Evolutionary conservation across 2,797 vertebrate species (phyloP).

Genomic region (Pseudomugil gertrudae): DNA sequence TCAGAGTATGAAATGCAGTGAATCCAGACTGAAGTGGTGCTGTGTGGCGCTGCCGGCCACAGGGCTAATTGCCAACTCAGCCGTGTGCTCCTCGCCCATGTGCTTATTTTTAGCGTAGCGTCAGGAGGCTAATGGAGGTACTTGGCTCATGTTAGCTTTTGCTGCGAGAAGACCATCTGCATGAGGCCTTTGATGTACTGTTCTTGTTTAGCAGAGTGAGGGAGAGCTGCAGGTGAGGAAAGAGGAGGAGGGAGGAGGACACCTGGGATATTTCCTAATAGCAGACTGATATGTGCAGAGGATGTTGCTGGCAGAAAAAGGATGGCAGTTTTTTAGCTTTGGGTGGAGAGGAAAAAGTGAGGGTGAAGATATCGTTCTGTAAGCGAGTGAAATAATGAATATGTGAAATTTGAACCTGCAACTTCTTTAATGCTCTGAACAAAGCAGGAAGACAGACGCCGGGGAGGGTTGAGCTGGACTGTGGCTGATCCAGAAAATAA

Average conservation of each 20-base stretch:
- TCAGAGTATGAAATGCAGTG: conserved; percentile 51
- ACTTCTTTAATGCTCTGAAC: too few species aligned
- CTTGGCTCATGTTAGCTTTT: conserved; percentile 63
- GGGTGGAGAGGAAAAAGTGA: too few species aligned
- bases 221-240: not conserved
- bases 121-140: conserved; percentile 54
- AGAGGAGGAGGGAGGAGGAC: not conserved
- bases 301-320: too few species aligned
- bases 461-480: too few species aligned
- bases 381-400: too few species aligned
- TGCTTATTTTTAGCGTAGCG: conserved; percentile 74
- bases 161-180: conserved; percentile 33
- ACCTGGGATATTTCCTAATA: too few species aligned
- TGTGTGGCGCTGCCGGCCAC: conserved; percentile 45
- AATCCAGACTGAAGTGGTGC: conserved; percentile 46
- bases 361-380: too few species aligned
- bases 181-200: conserved; percentile 21
- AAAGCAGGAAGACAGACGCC: too few species aligned
- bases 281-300: too few species aligned
- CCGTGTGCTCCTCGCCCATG: conserved; percentile 52
- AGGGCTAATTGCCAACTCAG: conserved; percentile 67
- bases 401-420: too few species aligned
- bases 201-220: conserved; percentile 26
- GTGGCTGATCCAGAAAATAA: too few species aligned
- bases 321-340: too few species aligned